These are phyloP conservation scores for Dromiciops gliroides DNA, from an alignment of 2,113 vertebrate genomes.

Conservation along the genomic window DNA sequence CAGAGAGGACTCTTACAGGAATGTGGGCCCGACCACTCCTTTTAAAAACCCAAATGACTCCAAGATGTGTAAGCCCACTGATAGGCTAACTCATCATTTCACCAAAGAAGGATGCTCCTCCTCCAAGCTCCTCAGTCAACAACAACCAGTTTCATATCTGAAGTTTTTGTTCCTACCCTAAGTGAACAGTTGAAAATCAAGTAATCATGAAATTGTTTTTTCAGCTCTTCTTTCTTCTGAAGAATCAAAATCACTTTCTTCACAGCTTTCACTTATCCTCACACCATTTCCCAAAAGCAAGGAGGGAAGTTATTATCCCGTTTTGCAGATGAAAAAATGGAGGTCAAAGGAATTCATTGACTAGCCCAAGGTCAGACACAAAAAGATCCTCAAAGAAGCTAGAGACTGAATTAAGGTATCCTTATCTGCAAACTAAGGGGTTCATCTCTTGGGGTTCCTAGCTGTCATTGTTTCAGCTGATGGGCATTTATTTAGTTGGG, in stretches of 20 bases:
- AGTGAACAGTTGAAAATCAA: background rate
- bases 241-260: conserved; percentile 5
- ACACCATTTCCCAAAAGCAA: background rate
- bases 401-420: conserved; percentile 14
- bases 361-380: background rate
- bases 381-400: conserved; percentile 16
- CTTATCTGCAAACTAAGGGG: background rate
- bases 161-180: background rate
- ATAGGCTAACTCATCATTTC: conserved; percentile 1
- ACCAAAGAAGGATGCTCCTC: background rate
- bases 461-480: background rate
- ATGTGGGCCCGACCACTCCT: background rate
- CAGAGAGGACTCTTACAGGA: conserved; percentile 21
- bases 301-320: background rate
- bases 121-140: background rate
- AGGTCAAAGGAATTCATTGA: background rate
- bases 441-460: background rate
- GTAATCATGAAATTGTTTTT: background rate
- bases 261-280: background rate
- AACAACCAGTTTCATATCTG: background rate
- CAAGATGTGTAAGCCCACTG: background rate
- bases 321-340: background rate
- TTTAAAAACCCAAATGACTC: background rate
- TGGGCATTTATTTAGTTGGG: background rate
- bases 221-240: background rate